Base-by-base conservation (phyloP, 2,888 invertebrate genomes). In the Tryphoninae sp. region DNA sequence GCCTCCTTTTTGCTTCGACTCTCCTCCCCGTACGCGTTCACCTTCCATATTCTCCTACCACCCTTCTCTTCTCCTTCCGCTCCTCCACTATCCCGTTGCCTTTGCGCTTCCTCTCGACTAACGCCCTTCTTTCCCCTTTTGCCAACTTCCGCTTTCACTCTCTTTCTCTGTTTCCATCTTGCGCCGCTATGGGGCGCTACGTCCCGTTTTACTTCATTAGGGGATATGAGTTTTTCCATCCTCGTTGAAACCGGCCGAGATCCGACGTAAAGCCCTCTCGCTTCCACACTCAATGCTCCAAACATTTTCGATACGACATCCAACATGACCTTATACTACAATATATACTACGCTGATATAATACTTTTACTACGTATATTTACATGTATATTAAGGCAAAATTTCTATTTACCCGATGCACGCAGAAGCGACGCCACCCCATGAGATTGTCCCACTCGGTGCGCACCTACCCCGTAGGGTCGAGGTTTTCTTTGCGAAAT, bases 161-260 rank as follows among this genome's bases (percentile, higher is more conserved):
- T 73, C 67, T 42, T 53, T 72, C 49, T 78, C 64, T 65, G 40
- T 69, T 76, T 65, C 42, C 68, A 51, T 69, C 76, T 75, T 74
- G 76, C 58, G 40, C 53, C 80, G 33, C 78, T 64, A 61, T 73
- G 53, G 59, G 68, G 67, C 33, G 59, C 83, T 81, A 83, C 84
- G 85, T 86, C 86, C 87, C 84, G 88, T 88, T 88, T 88, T 87
- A 87, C 89, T 89, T 89, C 88, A 88, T 89, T 88, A 89, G 86
- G 87, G 88, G 87, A 88, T 89, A 88, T 87, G 88, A 89, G 87
- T 88, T 88, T 87, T 86, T 88, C 87, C 86, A 86, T 85, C 86
- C 87, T 86, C 75, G 72, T 83, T 81, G 79, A 78, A 73, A 74
- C 80, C 82, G 55, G 65, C 73, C 77, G 77, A 81, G 75, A 78